These are phyloP conservation scores for Eciton burchellii DNA, from an alignment of 1,140 invertebrate genomes.

Conservation along the genomic window DNA sequence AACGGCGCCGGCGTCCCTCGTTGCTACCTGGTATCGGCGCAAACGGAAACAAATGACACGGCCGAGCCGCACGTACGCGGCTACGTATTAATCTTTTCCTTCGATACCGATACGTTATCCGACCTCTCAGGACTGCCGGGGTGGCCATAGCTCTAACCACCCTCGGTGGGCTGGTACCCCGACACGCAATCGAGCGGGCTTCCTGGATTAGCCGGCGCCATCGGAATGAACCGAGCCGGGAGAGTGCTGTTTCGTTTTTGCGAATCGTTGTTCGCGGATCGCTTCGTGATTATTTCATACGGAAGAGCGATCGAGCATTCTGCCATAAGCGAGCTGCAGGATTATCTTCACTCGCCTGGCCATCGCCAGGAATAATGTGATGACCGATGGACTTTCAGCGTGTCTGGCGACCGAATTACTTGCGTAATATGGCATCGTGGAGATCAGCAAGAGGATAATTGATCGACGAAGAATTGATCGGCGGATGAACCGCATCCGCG, in stretches of 20 bases:
- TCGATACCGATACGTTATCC: conserved; percentile 76
- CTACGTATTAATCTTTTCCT: conserved; percentile 75
- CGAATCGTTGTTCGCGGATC: conserved; percentile 34
- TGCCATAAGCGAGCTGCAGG: not conserved
- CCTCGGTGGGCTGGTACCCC: conserved; percentile 40
- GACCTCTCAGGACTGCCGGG: conserved; percentile 70
- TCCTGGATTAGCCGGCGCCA: conserved; percentile 75
- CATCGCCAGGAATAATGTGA: not conserved
- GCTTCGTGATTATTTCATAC: conserved; percentile 22
- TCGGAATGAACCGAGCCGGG: conserved; percentile 56
- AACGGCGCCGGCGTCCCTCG: conserved; percentile 31
- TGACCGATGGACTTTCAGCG: not conserved
- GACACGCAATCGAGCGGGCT: conserved; percentile 64
- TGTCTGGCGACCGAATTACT: not conserved
- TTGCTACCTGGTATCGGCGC: conserved; percentile 47
- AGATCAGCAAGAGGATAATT: not conserved
- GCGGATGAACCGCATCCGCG: not conserved
- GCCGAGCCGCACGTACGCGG: conserved; percentile 43
- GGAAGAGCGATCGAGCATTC: conserved; percentile 1
- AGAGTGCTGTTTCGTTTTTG: conserved; percentile 32
- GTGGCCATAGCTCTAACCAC: conserved; percentile 37
- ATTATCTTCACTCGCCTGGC: conserved; percentile 6
- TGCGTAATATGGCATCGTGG: not conserved
- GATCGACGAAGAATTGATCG: not conserved
- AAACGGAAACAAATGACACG: conserved; percentile 64